Evolutionary conservation across 2,888 invertebrate species (phyloP), one percentile per base, ranked within the genome.

Genomic region (Eilema griseolum): DNA sequence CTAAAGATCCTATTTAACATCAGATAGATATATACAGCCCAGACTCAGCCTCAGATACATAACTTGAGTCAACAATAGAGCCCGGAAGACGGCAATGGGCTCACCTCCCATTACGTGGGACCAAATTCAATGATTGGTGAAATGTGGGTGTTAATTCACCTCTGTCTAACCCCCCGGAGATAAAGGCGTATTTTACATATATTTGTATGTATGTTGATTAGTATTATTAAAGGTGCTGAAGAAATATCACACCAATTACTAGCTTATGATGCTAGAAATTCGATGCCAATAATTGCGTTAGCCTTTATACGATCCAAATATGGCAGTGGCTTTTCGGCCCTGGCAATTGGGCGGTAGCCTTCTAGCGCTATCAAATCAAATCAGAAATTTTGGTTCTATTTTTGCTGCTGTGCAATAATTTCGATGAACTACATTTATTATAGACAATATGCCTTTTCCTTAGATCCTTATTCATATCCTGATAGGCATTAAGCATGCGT

Each of bases 381-480:
- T 16, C 16, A 14, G 4, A 41, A 41, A 0, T 41, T 41, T 41
- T 16, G 41, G 14, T 46, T 46, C 20, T 46, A 46, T 16, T 20
- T 46, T 46, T 7, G 12, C 41, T 37, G 12, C 14, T 37, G 37
- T 14, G 37, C 37, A 37, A 1, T 37, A 14, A 2, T 12, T 12
- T 14, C 16, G 5, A 16, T 16, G 1, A 8, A 33, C 33, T 37
- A 37, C 33, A 37, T 0, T 37, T 37, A 37, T 37, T 12, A 1
- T 37, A 37, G 46, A 46, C 20, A 20, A 20, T 46, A 20, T 8
- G 52, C 52, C 1, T 8, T n/a, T 52, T 52, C 8, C n/a, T 52
- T 52, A 52, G 52, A 52, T 37, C 61, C 23, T 37, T 62, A 37
- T 62, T 37, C 24, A 24, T 23, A 61, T 61, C 37, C 37, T 61